Evolutionary conservation across 2,888 invertebrate genomes (phyloP).

Genomic region (Peribatodes rhomboidaria): DNA sequence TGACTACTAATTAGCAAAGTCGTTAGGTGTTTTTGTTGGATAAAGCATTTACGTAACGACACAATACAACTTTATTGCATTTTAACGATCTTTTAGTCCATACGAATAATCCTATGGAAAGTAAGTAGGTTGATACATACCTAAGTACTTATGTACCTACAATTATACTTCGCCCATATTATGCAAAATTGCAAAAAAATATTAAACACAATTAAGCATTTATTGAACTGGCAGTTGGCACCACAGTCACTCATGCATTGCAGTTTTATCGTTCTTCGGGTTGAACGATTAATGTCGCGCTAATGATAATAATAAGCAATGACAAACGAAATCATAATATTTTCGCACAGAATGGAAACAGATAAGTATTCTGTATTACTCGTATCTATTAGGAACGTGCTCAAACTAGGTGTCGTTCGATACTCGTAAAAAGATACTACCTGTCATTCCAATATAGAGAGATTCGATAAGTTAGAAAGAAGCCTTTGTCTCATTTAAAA

Average conservation of each 20-base stretch:
- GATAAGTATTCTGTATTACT: background rate
- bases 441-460: too few species aligned
- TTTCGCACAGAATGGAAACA: constrained; percentile 6
- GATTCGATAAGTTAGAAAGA: too few species aligned
- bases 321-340: constrained; percentile 14
- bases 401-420: background rate
- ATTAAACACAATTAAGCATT: background rate
- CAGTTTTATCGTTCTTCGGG: background rate
- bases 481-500: background rate
- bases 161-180: too few species aligned
- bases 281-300: constrained; percentile 7
- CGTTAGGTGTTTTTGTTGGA: constrained; percentile 16
- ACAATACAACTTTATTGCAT: background rate
- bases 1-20: constrained; percentile 18
- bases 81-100: constrained; percentile 1
- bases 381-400: constrained; percentile 9
- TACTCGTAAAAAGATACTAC: background rate
- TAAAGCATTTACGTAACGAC: background rate
- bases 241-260: background rate
- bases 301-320: constrained; percentile 9
- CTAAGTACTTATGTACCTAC: too few species aligned
- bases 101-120: too few species aligned
- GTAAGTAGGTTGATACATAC: too few species aligned
- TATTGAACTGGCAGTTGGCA: background rate
- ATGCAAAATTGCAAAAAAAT: too few species aligned